Evolutionary conservation across 2,888 invertebrate species (phyloP), one percentile per base, ranked within the genome.

Genomic region (Cancer borealis): DNA sequence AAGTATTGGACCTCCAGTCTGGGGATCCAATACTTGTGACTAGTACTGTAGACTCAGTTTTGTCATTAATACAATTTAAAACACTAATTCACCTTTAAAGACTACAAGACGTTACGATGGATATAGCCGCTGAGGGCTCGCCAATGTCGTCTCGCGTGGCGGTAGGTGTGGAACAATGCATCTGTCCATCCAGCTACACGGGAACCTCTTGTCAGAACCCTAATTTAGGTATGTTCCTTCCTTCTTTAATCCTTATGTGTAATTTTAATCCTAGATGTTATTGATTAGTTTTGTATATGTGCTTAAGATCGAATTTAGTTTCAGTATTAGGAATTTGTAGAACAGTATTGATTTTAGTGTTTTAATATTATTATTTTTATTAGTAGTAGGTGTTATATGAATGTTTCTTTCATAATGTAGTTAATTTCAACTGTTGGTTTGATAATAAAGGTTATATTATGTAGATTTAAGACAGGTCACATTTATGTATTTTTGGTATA

Each of bases 191-290:
- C 0, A 97, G 97, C 95, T 99, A 99, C 97, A 97, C 98, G 95
- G 98, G 98, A 0, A 97, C 98, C 0, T 99, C 99, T 0, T 99
- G 99, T 96, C 99, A 99, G 97, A 98, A 96, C 88, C 96, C 96
- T 47, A 95, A 93, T 54, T 46, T 73, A 88, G 96, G 95, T 95
- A 79, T 46, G 93, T 88, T 26, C n/a, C 54, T 88, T 26, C n/a
- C 54, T 14, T 17, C 2, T 54, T 60, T 39, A 21, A 39, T 54
- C 46, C 30, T 39, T 4, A 6, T 6, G 14, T 14, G 49, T 26
- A 88, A 21, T n/a, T 4, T 88, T 47, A 10, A 49, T 10, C 47
- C 3, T 49, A 3, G 21, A 3, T 45, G 46, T 88, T 88, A 8
- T 88, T 21, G 39, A 17, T 45, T 6, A 3, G 1, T n/a, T 30